phyloP scores from a whole-genome alignment of 2,797 vertebrate genomes.

The Sphaeramia orbicularis region DNA sequence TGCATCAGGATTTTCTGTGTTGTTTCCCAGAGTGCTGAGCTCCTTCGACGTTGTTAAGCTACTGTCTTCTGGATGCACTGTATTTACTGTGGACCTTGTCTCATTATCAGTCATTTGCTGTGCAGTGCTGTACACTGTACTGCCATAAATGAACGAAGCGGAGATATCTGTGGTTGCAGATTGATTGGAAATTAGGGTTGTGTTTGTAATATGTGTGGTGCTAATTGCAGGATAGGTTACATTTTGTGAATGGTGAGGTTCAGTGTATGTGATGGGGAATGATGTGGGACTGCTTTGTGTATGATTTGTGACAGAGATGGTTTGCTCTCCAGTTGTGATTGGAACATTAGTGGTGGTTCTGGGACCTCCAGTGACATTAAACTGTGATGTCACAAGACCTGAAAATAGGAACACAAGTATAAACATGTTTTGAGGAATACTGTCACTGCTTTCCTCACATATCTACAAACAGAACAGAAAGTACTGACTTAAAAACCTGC shows the following conservation, averaged over 20 bases:
- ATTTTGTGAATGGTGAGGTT: not conserved
- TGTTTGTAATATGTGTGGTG: not conserved
- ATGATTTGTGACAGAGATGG: not conserved
- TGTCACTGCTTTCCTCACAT: not conserved
- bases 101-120: not conserved
- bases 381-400: slow-evolving; percentile 31
- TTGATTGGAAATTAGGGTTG: slow-evolving; percentile 4
- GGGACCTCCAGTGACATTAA: not conserved
- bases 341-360: slow-evolving; percentile 2
- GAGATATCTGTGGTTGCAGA: slow-evolving; percentile 6
- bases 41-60: not conserved
- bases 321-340: slow-evolving; percentile 6
- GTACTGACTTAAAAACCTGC: slow-evolving; percentile 2
- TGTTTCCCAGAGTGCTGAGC: not conserved
- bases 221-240: not conserved
- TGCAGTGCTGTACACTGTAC: slow-evolving; percentile 5
- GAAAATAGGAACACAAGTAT: slow-evolving; percentile 20
- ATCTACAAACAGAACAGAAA: not conserved
- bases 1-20: not conserved
- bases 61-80: not conserved
- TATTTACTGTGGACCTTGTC: not conserved
- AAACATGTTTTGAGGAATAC: not conserved
- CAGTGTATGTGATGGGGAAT: slow-evolving; percentile 18
- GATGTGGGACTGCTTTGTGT: slow-evolving; percentile 18
- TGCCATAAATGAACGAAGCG: slow-evolving; percentile 2